Base-by-base conservation (phyloP, 2,113 vertebrate genomes). In the Silurus meridionalis region DNA sequence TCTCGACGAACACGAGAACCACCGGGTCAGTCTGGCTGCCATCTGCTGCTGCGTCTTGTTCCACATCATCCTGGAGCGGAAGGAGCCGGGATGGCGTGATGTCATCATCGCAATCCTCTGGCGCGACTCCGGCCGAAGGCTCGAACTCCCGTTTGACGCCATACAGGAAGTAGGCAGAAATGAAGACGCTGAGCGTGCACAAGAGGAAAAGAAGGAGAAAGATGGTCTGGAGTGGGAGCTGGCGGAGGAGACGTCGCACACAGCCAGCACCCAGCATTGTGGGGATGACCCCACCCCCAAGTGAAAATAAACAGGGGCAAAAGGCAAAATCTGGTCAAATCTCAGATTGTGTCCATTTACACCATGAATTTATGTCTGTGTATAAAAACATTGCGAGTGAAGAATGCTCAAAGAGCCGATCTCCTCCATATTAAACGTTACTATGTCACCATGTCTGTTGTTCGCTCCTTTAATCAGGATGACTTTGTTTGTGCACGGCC, bases 1-100 rank as follows among this genome's bases (percentile, higher is more conserved):
- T 99, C 92, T 99, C 98, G 92, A 99, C 97, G 0, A 99, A 99
- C 88, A 99, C 97, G 92, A 99, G 93, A 89, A 99, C 98, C 92
- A 98, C 94, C 0, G 97, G 96, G 89, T 99, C 97, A 0, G 97
- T 99, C 87, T 97, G 96, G 78, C 96, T 95, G 6, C 95, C 96
- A 46, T 95, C 92, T 0, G 91, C 93, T 6, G 93, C 92, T 74
- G 64, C 61, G 8, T 92, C 94, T 89, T 96, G 96, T 28, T 96
- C 90, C 0, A 95, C 91, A 90, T 96, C 95, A 6, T 89, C 81
- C n/a, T 91, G 90, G 83, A 97, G 90, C 0, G 97, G 97, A 55
- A 98, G 93, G 61, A 98, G 92, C 53, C 97, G 95, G 5, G 97
- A 97, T 6, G 97, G 97, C 14, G 95, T 95, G 0, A 97, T 94